Conservation (phyloP, 1,140 invertebrate genomes). For the Drosophila pseudoobscura region DNA sequence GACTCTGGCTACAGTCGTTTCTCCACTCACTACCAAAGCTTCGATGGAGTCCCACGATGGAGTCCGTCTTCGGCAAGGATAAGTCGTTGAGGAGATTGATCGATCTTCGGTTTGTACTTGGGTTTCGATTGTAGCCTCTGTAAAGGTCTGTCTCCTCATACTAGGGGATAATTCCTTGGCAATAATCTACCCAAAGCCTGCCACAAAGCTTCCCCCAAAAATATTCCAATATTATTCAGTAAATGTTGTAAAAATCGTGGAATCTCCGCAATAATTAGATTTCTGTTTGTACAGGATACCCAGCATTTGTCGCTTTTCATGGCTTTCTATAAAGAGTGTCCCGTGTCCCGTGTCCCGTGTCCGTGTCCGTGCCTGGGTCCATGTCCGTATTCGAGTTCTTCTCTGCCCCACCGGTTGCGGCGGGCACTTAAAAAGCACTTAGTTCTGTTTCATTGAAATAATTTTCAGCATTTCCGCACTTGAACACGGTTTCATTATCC, state of each 20-base stretch:
- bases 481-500: conserved; percentile 63
- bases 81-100: neutral
- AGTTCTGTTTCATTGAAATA: conserved; percentile 72
- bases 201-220: too few relatives aligned
- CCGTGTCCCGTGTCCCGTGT: neutral
- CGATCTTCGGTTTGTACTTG: neutral
- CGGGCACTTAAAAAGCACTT: conserved; percentile 69
- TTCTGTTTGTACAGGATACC: conserved; percentile 3
- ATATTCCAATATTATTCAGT: too few relatives aligned
- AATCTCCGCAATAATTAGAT: neutral
- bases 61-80: conserved; percentile 86
- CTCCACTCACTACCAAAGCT: conserved; percentile 98
- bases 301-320: conserved; percentile 22
- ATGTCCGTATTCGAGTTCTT: conserved; percentile 18
- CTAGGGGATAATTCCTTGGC: too few relatives aligned
- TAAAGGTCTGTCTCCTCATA: too few relatives aligned
- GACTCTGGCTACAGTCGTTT: conserved; percentile 84
- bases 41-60: conserved; percentile 93
- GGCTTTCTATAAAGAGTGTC: conserved; percentile 7
- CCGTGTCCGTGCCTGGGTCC: conserved; percentile 15
- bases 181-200: too few relatives aligned
- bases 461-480: conserved; percentile 77
- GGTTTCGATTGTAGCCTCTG: too few relatives aligned
- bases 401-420: conserved; percentile 9
- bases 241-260: neutral